A percentile compares a stretch with the other conserved stretches of the same genome.
Conservation (phyloP, 2,113 vertebrate genomes). For the Parotia lawesii region DNA sequence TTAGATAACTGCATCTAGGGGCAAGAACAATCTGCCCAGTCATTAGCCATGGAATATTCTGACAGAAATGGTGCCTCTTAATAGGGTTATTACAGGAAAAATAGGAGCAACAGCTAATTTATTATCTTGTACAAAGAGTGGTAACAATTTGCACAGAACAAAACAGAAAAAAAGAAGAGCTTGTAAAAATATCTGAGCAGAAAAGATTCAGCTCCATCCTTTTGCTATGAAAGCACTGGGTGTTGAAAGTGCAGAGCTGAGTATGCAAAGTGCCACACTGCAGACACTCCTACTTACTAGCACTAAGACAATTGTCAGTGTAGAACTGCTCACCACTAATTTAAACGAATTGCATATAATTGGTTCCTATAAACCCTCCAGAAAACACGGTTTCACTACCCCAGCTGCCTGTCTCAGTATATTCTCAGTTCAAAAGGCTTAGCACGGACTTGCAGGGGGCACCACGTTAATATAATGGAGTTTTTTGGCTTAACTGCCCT, state of each 20-base stretch:
- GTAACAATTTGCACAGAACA: not conserved
- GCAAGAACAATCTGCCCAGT: not conserved
- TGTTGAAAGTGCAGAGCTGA: not conserved
- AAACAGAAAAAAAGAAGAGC: not conserved
- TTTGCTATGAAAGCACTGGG: not conserved
- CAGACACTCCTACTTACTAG: not conserved
- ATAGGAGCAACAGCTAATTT: not conserved
- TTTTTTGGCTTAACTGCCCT: not conserved
- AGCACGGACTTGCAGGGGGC: not conserved
- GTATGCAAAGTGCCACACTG: not conserved
- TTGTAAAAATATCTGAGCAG: not conserved
- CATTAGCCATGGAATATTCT: not conserved
- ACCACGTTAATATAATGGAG: accelerated
- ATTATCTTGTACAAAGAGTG: not conserved
- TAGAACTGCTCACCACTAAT: constrained; percentile 1
- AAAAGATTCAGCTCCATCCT: not conserved
- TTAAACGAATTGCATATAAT: constrained; percentile 1
- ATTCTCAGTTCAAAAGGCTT: not conserved
- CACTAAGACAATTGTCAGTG: not conserved
- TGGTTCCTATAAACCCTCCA: not conserved
- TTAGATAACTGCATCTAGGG: not conserved
- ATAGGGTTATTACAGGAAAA: not conserved
- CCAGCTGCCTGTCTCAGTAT: not conserved
- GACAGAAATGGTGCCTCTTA: not conserved
- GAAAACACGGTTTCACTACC: not conserved